These are phyloP conservation scores for Meriones psammophilus DNA, from an alignment of 2,797 vertebrate genomes.

Conservation along the genomic window DNA sequence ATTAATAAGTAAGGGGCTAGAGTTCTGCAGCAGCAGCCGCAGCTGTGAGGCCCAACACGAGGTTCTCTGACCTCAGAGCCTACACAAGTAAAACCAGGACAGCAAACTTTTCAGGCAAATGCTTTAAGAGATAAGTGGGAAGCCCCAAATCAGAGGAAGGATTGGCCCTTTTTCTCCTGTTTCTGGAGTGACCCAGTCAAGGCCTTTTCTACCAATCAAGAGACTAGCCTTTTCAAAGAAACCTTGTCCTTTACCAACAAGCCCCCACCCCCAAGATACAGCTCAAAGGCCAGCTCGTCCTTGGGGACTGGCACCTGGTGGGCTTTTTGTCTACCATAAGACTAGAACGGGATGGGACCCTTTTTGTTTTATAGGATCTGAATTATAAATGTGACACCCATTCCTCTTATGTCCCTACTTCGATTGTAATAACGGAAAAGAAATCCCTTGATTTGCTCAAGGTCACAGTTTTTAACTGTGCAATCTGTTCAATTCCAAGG, in stretches of 20 bases:
- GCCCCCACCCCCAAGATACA: not conserved
- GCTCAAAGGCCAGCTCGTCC: not conserved
- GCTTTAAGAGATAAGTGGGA: not conserved
- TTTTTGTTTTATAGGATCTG: not conserved
- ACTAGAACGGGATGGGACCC: not conserved
- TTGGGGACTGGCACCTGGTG: not conserved
- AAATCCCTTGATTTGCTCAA: conserved; percentile 5
- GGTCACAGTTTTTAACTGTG: conserved; percentile 3
- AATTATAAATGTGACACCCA: not conserved
- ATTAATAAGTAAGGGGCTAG: not conserved
- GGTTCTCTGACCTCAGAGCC: not conserved
- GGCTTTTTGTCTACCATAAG: not conserved
- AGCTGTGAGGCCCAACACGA: not conserved
- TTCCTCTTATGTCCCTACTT: not conserved
- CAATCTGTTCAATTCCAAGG: not conserved
- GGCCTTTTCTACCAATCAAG: not conserved
- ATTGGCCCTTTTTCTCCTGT: too few relatives aligned
- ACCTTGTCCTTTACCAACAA: not conserved
- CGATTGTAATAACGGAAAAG: not conserved
- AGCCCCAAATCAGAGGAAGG: not conserved
- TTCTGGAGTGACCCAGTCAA: not conserved
- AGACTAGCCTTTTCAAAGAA: not conserved
- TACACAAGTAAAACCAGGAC: not conserved
- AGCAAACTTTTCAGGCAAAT: not conserved
- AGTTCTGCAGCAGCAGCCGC: not conserved